A percentile compares a stretch with the other conserved stretches of the same genome.
Evolutionary conservation across 2,888 invertebrate species (phyloP).

Genomic region (Phorcus lineatus): DNA sequence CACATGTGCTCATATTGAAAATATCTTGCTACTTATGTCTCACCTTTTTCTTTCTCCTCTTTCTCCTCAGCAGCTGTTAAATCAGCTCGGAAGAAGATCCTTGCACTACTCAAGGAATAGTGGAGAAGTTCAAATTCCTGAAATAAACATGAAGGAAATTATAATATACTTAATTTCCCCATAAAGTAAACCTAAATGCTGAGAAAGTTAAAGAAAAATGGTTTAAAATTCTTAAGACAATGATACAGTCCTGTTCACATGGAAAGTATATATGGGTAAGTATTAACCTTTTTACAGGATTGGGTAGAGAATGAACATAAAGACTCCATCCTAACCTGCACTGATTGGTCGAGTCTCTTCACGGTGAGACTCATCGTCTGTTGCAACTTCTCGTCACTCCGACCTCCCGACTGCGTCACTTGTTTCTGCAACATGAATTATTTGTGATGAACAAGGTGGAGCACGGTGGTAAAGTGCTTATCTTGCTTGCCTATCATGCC

Average conservation of each 20-base stretch:
- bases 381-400: slow-evolving; percentile 87
- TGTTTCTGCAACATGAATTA: slow-evolving; percentile 35
- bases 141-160: slow-evolving; percentile 10
- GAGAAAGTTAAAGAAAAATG: too few relatives aligned
- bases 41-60: slow-evolving; percentile 57
- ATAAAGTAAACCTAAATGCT: too few relatives aligned
- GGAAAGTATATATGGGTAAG: too few relatives aligned
- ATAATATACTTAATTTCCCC: too few relatives aligned
- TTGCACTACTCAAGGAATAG: slow-evolving; percentile 93
- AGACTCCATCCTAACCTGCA: slow-evolving; percentile 76
- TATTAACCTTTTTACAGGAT: too few relatives aligned
- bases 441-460: neutral
- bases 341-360: slow-evolving; percentile 86
- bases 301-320: too few relatives aligned
- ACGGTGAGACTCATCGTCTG: slow-evolving; percentile 93
- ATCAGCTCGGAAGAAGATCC: slow-evolving; percentile 89
- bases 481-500: too few relatives aligned
- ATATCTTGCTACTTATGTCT: neutral
- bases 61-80: slow-evolving; percentile 71
- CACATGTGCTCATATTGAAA: too few relatives aligned
- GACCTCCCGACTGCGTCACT: slow-evolving; percentile 48
- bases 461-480: too few relatives aligned
- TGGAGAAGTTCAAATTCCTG: slow-evolving; percentile 93
- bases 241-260: too few relatives aligned
- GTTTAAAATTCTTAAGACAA: too few relatives aligned